Percentiles rank a stretch among this genome's conserved stretches.
These are phyloP conservation scores for Actenoides lindsayi DNA, from an alignment of 2,113 vertebrate genomes.

Conservation along the genomic window DNA sequence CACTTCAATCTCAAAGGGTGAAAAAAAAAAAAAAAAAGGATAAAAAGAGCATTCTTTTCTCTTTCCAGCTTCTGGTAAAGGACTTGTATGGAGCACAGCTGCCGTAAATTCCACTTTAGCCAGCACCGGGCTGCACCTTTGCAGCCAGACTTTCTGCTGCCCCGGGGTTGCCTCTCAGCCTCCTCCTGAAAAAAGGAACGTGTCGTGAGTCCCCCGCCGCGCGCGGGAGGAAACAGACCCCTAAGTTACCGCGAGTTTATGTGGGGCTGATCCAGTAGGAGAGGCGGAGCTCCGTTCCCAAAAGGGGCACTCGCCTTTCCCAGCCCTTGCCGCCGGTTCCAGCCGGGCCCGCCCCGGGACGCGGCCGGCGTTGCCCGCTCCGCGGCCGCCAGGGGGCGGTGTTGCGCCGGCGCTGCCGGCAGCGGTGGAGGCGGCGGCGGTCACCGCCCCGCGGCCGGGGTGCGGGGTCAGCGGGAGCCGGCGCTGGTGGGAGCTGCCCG, in stretches of 20 bases:
- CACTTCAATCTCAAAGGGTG: neutral
- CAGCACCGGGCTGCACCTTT: neutral
- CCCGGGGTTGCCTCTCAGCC: neutral
- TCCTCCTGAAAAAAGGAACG: too few relatives aligned
- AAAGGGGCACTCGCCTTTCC: neutral
- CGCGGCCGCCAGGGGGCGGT: conserved; percentile 4
- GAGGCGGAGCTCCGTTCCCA: neutral
- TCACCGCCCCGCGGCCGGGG: too few relatives aligned
- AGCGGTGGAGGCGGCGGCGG: too few relatives aligned
- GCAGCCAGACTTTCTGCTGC: neutral
- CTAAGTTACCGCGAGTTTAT: accelerated
- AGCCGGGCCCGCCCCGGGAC: too few relatives aligned
- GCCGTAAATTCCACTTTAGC: neutral
- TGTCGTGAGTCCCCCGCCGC: neutral
- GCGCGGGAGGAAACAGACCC: accelerated
- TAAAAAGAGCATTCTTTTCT: neutral
- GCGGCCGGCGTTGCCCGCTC: neutral
- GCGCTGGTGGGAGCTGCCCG: accelerated
- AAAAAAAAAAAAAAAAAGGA: too few relatives aligned
- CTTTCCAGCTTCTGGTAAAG: neutral
- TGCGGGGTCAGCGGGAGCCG: accelerated
- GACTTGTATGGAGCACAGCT: neutral
- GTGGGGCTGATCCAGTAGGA: accelerated
- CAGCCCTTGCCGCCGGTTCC: too few relatives aligned
- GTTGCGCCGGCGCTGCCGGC: neutral